Conservation (phyloP, 2,797 vertebrate genomes). For the Helarctos malayanus region DNA sequence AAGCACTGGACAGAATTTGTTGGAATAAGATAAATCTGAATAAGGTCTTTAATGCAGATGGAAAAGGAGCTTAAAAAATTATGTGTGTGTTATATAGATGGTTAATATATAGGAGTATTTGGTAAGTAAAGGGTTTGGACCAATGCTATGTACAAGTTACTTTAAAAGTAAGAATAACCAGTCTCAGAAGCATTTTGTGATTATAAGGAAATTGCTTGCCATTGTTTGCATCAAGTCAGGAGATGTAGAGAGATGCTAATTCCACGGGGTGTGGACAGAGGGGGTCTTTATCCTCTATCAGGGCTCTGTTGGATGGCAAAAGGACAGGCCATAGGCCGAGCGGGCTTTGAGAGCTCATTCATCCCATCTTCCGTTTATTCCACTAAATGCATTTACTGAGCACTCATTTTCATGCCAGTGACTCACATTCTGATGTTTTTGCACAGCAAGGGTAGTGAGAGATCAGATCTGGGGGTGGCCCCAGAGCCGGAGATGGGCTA, state of each 20-base stretch:
- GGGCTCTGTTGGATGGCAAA: neutral
- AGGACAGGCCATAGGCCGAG: neutral
- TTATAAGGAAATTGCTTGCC: slow-evolving; percentile 68
- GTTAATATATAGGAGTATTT: slow-evolving; percentile 40
- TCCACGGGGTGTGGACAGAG: neutral
- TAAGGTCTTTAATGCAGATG: neutral
- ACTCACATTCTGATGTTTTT: neutral
- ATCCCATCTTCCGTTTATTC: neutral
- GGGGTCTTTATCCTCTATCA: neutral
- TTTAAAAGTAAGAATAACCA: slow-evolving; percentile 68
- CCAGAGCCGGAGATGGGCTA: neutral
- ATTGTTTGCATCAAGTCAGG: slow-evolving; percentile 52
- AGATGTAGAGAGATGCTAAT: slow-evolving; percentile 7
- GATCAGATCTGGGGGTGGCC: neutral
- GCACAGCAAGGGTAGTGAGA: neutral
- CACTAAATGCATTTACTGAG: neutral
- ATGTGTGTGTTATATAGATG: neutral
- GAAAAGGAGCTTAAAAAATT: neutral
- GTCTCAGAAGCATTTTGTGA: slow-evolving; percentile 61
- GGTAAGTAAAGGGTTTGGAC: slow-evolving; percentile 54
- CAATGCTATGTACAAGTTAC: slow-evolving; percentile 25
- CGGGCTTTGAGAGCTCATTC: neutral
- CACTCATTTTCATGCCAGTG: neutral
- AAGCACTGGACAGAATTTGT: neutral
- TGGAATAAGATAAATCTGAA: slow-evolving; percentile 7